Conservation (phyloP, 2,113 vertebrate species). For the Mobula hypostoma region DNA sequence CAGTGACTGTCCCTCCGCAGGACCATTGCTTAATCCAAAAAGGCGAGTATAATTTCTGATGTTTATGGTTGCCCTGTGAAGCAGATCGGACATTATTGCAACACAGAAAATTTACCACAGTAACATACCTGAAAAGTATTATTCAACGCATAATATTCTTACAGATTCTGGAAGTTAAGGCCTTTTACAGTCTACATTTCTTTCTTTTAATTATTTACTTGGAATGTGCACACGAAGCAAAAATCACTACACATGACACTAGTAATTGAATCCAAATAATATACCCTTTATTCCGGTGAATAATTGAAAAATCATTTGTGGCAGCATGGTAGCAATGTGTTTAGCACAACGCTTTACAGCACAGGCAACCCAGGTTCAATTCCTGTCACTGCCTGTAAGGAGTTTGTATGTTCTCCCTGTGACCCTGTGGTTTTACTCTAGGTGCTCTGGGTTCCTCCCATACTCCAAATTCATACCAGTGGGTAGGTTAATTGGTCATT, state of each 20-base stretch:
- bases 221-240: background rate
- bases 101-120: background rate
- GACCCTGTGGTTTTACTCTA: too few species aligned
- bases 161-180: background rate
- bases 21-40: background rate
- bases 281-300: too few species aligned
- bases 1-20: background rate
- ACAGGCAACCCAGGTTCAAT: too few species aligned
- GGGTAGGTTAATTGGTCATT: too few species aligned
- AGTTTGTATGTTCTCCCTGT: too few species aligned
- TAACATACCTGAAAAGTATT: background rate
- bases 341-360: too few species aligned
- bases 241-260: background rate
- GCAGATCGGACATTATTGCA: background rate
- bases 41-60: background rate
- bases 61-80: background rate
- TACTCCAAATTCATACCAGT: too few species aligned
- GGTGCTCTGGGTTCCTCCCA: too few species aligned
- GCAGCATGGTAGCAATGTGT: too few species aligned
- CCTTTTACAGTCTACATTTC: background rate
- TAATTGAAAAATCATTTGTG: background rate
- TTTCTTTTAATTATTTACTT: background rate
- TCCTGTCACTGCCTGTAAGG: too few species aligned
- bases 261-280: background rate
- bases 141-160: background rate